Evolutionary conservation across 92 coral and sea anemone genomes (phyloP).

Genomic region (Micromussa lordhowensis): DNA sequence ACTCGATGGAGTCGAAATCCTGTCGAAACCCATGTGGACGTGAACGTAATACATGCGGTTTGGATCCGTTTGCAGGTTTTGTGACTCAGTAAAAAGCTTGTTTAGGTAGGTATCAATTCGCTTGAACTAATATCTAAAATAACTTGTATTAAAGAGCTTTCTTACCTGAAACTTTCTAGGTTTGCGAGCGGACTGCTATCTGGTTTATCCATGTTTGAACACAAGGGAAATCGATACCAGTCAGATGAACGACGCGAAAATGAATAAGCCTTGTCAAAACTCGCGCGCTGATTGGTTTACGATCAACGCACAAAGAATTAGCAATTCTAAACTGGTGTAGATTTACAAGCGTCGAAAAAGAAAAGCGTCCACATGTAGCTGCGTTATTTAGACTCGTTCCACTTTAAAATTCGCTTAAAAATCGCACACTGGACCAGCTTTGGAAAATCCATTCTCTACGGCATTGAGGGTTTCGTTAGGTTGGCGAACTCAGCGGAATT

Average conservation of each 20-base stretch:
- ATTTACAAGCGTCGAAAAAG: not conserved
- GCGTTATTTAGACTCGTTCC: not conserved
- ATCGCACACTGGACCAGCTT: not conserved
- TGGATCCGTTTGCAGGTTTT: not conserved
- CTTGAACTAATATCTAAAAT: not conserved
- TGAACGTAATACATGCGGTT: not conserved
- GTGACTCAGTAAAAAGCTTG: not conserved
- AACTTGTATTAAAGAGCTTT: not conserved
- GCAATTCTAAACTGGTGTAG: constrained; percentile 51
- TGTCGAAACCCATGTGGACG: constrained; percentile 30
- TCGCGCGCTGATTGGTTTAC: constrained; percentile 40
- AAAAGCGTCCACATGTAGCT: constrained; percentile 12
- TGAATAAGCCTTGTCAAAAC: constrained; percentile 8
- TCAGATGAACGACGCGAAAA: constrained; percentile 31
- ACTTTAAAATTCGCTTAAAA: constrained; percentile 10
- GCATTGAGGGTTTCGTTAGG: not conserved
- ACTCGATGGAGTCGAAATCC: not conserved
- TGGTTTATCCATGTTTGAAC: constrained; percentile 51
- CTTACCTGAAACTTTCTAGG: constrained; percentile 39
- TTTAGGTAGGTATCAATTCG: not conserved
- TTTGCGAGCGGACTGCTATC: constrained; percentile 29
- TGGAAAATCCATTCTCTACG: not conserved
- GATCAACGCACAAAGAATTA: constrained; percentile 15
- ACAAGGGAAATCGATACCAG: constrained; percentile 34
- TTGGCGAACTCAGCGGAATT: not conserved